Percentiles rank a stretch among this genome's conserved stretches.
Evolutionary conservation across 2,888 invertebrate species (phyloP).

Genomic region (Horisme vitalbata): DNA sequence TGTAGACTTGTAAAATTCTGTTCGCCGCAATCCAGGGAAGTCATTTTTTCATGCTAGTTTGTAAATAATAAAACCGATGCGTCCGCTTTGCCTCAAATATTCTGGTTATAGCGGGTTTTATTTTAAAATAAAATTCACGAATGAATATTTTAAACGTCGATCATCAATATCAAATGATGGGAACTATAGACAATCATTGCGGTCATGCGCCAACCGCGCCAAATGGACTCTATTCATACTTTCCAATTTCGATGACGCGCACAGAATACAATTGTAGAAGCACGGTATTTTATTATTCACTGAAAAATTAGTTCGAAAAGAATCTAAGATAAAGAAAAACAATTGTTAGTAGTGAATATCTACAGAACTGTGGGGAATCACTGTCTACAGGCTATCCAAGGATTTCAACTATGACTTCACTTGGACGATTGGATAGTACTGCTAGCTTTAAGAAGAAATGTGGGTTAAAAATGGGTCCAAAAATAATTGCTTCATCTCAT

Average conservation of each 20-base stretch:
- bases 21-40: neutral
- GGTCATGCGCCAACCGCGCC: conserved; percentile 39
- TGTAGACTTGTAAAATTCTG: neutral
- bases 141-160: conserved; percentile 16
- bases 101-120: conserved; percentile 1
- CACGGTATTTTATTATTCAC: too few relatives aligned
- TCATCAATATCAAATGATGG: conserved; percentile 23
- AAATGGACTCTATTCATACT: conserved; percentile 46
- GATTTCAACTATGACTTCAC: too few relatives aligned
- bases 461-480: too few relatives aligned
- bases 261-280: too few relatives aligned
- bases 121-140: conserved; percentile 8
- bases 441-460: too few relatives aligned
- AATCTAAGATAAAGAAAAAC: too few relatives aligned
- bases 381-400: too few relatives aligned
- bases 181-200: conserved; percentile 39
- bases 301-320: too few relatives aligned
- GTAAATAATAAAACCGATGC: conserved; percentile 5
- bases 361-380: too few relatives aligned
- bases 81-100: conserved; percentile 1
- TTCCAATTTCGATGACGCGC: conserved; percentile 11
- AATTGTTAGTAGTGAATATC: too few relatives aligned
- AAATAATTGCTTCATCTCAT: too few relatives aligned
- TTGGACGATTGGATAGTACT: too few relatives aligned
- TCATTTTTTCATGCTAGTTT: conserved; percentile 6